Evolutionary conservation across 2,888 invertebrate species (phyloP), one percentile per base, ranked within the genome.

Genomic region (Nebria salina): DNA sequence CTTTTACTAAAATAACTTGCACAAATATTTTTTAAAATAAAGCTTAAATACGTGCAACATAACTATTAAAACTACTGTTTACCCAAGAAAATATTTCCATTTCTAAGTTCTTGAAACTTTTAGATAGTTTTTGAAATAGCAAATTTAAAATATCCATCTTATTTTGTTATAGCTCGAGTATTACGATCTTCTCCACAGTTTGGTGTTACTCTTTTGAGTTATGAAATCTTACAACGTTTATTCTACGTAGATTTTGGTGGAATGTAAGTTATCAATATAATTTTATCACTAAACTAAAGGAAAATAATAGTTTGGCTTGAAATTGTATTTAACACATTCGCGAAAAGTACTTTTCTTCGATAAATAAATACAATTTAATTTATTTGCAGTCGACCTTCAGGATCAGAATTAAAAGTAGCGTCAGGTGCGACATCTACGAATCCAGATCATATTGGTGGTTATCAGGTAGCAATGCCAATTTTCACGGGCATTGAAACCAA

Each of bases 201-300:
- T 90, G 99, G 99, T 85, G 99, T 99, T 78, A 99, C 99, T 34
- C 91, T 99, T 83, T 93, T 98, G 84, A 97, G 98, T 0, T 99
- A 99, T 87, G 99, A 99, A 91, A 90, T 99, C 83, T 91, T 99
- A 70, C 99, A 99, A 89, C 93, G 99, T 87, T 89, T 96, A 80
- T 95, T 99, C 91, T 98, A 96, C 87, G 95, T 99, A 66, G 99
- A 99, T 89, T 99, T 99, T 89, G 99, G 98, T 87, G 99, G 99
- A 90, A 95, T 95, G 96, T 96, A 89, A 93, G 94, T 94, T 89
- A 81, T 79, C 76, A 9, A 83, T 83, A 76, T 70, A 11, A 1
- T 70, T 9, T 77, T 20, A 70, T 13, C 11, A 64, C 34, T 34
- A 34, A 2, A 34, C 2, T 34, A 1, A 34, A 4, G 5, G 34